Evolutionary conservation across 2,797 vertebrate species (phyloP), one percentile per base, ranked within the genome.

Genomic region (Channa striata): DNA sequence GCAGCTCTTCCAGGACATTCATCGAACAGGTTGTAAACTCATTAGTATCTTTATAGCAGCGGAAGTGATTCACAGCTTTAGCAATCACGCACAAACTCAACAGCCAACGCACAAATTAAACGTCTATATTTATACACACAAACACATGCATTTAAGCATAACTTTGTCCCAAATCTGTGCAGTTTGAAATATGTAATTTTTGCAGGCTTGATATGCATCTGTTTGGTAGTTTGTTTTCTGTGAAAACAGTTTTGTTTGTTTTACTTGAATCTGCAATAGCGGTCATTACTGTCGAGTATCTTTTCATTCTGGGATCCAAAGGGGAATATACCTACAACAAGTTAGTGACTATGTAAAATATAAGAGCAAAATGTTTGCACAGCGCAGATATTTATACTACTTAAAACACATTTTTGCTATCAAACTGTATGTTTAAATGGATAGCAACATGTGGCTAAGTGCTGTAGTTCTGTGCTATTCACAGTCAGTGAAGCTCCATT

Each of bases 21-120:
- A 50, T 80, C 33, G 68, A 74, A 77, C 90, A 84, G 77, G 64
- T 65, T 90, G 85, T 90, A 78, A 92, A 93, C 43, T 86, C 84
- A 81, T 92, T 80, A 89, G 23, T 57, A 71, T 80, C 56, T 30
- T 69, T 19, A 66, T 52, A 84, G 70, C 65, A 70, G 68, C 8
- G 5, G 59, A 66, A 65, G 49, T 73, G 65, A 61, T 47, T 23
- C 64, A 51, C 11, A 2, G 39, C 66, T 65, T 12, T 7, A 44
- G 43, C 36, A 65, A 33, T 51, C 42, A 59, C 9, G 51, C 42
- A 36, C 11, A 14, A 30, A 65, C 43, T 34, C 25, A 33, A 30
- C 46, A 64, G 13, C 23, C 36, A 13, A 17, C 2, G 3, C 33
- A 65, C 42, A 25, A n/a, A 23, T 53, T 8, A 21, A 11, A n/a